Base-by-base conservation (phyloP, 2,113 vertebrate genomes). In the Procavia capensis region DNA sequence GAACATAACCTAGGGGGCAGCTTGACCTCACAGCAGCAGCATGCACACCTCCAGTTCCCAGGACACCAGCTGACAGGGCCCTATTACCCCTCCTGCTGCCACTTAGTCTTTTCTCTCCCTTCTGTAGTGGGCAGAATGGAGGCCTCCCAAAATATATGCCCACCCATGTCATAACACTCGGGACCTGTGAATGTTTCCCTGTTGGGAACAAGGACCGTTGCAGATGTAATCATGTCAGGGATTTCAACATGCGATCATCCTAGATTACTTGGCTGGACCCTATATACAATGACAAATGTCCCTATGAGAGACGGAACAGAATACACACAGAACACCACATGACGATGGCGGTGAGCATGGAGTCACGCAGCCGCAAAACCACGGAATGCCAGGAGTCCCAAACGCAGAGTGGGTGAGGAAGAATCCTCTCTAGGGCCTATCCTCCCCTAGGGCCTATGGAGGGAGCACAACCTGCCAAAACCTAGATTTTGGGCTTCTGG, bases 381-480 rank as follows among this genome's bases (percentile, higher is more conserved):
- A 11, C 0, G 29, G 13, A 66, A 70, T 0, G 0, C 79, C 17
- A 14, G 10, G 17, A n/a, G 59, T 29, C 29, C 47, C 14, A 31
- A 39, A 72, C 57, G 43, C 39, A 6, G 41, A 47, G 72, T 68
- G 36, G 2, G 34, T 54, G 10, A 14, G 70, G 31, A 75, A n/a
- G 41, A 61, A n/a, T 9, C 16, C n/a, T n/a, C n/a, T n/a, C n/a
- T n/a, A n/a, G n/a, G n/a, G n/a, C n/a, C n/a, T n/a, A n/a, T n/a
- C n/a, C 57, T 9, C 13, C 57, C 80, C 8, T 0, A 11, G 8
- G 74, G 34, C n/a, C 19, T 83, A 54, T 34, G 0, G 20, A 19
- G 39, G n/a, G 59, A 27, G 36, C 0, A 0, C 0, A 0, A 45
- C 45, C 74, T 54, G 75, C 22, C 3, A 0, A 82, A 25, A 25